Percentiles rank a stretch among this genome's conserved stretches.
These are phyloP conservation scores for Sisyra nigra DNA, from an alignment of 2,888 invertebrate species.

Conservation along the genomic window DNA sequence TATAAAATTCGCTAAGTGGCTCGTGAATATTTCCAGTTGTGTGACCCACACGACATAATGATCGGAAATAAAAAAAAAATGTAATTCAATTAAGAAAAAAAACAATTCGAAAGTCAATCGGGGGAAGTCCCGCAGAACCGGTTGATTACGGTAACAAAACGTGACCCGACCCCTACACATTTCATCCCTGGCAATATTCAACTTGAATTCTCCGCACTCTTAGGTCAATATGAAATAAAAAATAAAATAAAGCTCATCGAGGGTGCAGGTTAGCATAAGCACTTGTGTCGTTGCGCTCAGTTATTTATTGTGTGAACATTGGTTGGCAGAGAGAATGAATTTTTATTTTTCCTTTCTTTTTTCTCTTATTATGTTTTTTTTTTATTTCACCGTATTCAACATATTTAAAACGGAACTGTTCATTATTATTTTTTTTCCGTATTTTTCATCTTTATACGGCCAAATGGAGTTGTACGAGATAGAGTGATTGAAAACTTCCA, in stretches of 20 bases:
- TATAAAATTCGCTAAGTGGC: neutral
- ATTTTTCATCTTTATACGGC: too few relatives aligned
- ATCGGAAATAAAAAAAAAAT: neutral
- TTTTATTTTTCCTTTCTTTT: neutral
- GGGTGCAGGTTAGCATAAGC: too few relatives aligned
- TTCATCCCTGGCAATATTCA: too few relatives aligned
- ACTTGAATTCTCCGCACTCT: too few relatives aligned
- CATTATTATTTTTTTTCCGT: too few relatives aligned
- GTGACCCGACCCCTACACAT: too few relatives aligned
- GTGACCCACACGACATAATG: neutral
- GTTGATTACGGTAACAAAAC: neutral
- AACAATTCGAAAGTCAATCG: neutral
- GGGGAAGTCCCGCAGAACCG: neutral
- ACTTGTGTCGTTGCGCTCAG: too few relatives aligned
- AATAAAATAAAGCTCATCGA: too few relatives aligned
- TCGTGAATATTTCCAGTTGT: neutral
- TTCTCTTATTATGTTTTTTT: neutral
- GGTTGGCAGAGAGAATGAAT: neutral
- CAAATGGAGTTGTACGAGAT: too few relatives aligned
- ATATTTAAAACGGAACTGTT: neutral
- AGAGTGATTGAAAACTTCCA: too few relatives aligned
- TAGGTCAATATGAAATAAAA: too few relatives aligned
- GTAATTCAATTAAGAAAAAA: neutral
- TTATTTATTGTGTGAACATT: neutral
- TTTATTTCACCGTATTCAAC: neutral